phyloP scores from a whole-genome alignment of 2,888 invertebrate species.

The Neuroscelio doddi region DNA sequence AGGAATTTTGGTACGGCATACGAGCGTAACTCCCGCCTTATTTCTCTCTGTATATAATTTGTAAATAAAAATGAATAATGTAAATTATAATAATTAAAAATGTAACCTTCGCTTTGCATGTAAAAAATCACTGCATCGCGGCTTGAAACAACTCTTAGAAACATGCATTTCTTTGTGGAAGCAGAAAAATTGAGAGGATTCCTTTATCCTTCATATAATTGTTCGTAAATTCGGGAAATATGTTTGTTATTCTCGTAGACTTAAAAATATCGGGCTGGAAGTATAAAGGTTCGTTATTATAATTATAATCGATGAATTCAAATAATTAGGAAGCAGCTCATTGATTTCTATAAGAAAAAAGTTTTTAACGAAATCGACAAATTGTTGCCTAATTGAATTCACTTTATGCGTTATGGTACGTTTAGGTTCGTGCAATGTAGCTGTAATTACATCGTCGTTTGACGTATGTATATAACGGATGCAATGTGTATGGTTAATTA shows the following conservation, averaged over 20 bases:
- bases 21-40: slow-evolving; percentile 45
- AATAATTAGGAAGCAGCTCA: too few relatives aligned
- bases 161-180: too few relatives aligned
- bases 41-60: slow-evolving; percentile 61
- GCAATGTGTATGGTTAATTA: background rate
- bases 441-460: background rate
- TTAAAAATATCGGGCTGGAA: too few relatives aligned
- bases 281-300: too few relatives aligned
- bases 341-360: too few relatives aligned
- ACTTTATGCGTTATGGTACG: slow-evolving; percentile 9
- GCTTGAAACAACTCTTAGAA: too few relatives aligned
- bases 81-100: slow-evolving; percentile 50
- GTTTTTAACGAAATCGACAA: slow-evolving; percentile 21
- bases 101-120: slow-evolving; percentile 23
- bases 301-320: too few relatives aligned
- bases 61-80: slow-evolving; percentile 58
- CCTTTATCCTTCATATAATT: too few relatives aligned
- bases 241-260: too few relatives aligned
- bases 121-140: too few relatives aligned
- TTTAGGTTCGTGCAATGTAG: slow-evolving; percentile 12
- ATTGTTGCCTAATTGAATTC: slow-evolving; percentile 24
- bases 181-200: too few relatives aligned
- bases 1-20: slow-evolving; percentile 32
- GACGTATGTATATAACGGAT: background rate
- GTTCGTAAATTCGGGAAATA: too few relatives aligned